Evolutionary conservation across 1,140 invertebrate genomes (phyloP).

Genomic region (Euura lappo): DNA sequence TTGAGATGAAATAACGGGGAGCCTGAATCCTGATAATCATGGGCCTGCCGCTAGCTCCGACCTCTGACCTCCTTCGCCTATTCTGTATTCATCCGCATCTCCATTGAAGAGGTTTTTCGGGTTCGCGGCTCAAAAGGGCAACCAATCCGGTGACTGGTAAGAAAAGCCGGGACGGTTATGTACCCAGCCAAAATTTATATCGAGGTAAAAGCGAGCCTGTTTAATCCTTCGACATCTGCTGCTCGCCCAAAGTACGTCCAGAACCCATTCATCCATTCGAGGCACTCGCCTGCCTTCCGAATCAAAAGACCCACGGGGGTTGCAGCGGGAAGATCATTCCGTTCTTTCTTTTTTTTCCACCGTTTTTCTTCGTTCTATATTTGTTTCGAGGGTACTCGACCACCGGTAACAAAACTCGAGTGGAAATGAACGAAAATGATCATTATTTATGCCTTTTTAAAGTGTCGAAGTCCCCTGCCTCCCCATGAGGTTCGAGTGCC

Average conservation of each 20-base stretch:
- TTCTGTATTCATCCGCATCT: neutral
- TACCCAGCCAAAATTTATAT: no score
- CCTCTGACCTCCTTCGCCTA: neutral
- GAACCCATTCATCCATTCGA: neutral
- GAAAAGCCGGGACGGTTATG: no score
- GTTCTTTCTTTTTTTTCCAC: neutral
- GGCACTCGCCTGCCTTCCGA: neutral
- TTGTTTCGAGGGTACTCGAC: neutral
- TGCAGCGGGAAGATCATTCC: neutral
- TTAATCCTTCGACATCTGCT: slow-evolving; percentile 5
- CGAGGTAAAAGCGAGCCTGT: neutral
- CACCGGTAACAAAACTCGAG: slow-evolving; percentile 3
- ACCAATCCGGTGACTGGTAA: neutral
- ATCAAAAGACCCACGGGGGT: neutral
- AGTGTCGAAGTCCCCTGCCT: neutral
- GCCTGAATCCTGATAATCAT: neutral
- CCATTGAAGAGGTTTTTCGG: neutral
- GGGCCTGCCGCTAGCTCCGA: neutral
- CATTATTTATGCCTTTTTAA: slow-evolving; percentile 1
- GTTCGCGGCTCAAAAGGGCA: neutral
- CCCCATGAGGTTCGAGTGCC: neutral
- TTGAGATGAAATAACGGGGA: no score
- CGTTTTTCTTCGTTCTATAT: neutral
- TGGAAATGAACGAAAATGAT: neutral
- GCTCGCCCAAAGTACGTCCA: neutral